Base-by-base conservation (phyloP, 1,140 invertebrate genomes). In the Pissodes strobi region DNA sequence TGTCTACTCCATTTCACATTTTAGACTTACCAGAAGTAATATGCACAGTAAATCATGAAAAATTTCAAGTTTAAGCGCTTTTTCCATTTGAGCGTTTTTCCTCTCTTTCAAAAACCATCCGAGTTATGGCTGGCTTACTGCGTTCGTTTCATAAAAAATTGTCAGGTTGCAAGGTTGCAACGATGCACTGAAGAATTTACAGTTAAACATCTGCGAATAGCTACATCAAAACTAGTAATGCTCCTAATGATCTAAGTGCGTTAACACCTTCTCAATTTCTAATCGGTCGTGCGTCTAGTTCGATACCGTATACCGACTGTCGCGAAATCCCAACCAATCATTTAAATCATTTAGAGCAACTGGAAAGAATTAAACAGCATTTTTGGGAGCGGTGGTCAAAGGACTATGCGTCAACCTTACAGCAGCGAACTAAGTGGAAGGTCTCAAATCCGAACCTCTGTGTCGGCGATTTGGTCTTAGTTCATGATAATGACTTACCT, bases 61-160 rank as follows among this genome's bases (percentile, higher is more conserved):
- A 41, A 17, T 3, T 41, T n/a, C 38, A 41, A 41, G 2, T n/a
- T 17, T 5, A 3, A 41, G 3, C 12, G 30, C 5, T n/a, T 38
- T 53, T 37, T 13, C 23, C 21, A 5, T 39, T 62, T 38, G 34
- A 69, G 66, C 63, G 27, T 25, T 65, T 41, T 55, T 67, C 51
- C 5, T 57, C 21, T 13, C 46, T 52, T 8, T 27, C 18, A 10
- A 69, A 41, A 52, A 52, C 64, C 12, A 49, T 23, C 21, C 62
- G 45, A 6, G 41, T 69, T 6, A 15, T 65, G 21, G 55, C n/a
- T n/a, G n/a, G n/a, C 55, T 22, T 60, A 68, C 30, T 45, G 57
- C 23, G 3, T 53, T 2, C 5, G 49, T n/a, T 64, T 67, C 15
- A 51, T n/a, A 21, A 17, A 58, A 13, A 58, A 51, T 51, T 23